Evolutionary conservation across 2,113 vertebrate species (phyloP).

Genomic region (Glaucidium brasilianum): DNA sequence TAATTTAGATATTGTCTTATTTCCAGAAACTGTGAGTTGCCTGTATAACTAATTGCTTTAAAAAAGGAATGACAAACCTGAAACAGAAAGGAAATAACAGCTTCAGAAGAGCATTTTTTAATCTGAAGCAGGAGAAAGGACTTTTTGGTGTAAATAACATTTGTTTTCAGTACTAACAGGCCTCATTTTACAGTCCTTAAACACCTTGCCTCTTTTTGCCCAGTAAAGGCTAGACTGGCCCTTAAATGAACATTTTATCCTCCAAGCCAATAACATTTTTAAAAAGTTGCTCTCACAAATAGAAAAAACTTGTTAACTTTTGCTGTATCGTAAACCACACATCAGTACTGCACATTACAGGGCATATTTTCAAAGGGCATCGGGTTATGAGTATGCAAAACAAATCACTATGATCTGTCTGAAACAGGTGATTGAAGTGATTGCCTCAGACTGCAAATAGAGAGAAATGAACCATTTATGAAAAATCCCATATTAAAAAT

Average conservation of each 20-base stretch:
- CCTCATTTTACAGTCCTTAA: neutral
- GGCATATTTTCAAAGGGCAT: neutral
- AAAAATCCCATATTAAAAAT: slow-evolving; percentile 30
- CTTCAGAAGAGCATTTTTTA: slow-evolving; percentile 2
- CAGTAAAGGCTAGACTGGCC: neutral
- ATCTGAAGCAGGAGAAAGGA: neutral
- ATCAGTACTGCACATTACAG: neutral
- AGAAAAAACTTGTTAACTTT: neutral
- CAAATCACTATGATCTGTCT: slow-evolving; percentile 19
- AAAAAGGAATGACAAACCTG: slow-evolving; percentile 18
- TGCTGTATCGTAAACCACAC: neutral
- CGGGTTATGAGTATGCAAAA: slow-evolving; percentile 13
- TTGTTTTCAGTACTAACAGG: neutral
- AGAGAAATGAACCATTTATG: neutral
- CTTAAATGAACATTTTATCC: neutral
- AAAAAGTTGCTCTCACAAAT: neutral
- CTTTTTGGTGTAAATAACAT: slow-evolving; percentile 26
- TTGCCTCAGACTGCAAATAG: neutral
- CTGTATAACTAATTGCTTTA: slow-evolving; percentile 45
- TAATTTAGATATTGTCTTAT: neutral
- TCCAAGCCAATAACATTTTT: neutral
- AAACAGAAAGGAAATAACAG: neutral
- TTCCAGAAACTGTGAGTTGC: neutral
- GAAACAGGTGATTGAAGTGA: slow-evolving; percentile 18
- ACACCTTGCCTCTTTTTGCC: neutral